These are phyloP conservation scores for Ariopsis seemanni DNA, from an alignment of 2,113 vertebrate genomes.

Conservation along the genomic window DNA sequence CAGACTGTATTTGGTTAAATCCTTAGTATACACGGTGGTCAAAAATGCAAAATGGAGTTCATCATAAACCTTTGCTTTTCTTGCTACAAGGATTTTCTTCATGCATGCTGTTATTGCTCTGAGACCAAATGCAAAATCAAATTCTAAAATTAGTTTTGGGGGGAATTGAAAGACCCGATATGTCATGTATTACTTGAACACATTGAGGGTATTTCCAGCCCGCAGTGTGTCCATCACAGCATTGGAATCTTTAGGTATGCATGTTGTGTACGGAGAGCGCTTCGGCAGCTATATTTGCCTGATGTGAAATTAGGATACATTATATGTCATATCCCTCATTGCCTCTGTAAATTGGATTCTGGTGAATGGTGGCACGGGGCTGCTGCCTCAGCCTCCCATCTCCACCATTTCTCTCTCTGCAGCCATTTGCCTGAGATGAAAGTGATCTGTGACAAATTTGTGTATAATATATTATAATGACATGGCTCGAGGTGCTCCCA, in stretches of 20 bases:
- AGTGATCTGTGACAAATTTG: conserved; percentile 53
- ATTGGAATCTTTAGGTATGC: conserved; percentile 20
- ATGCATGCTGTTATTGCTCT: background rate
- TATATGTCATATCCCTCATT: conserved; percentile 64
- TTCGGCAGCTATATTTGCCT: conserved; percentile 50
- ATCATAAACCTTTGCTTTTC: background rate
- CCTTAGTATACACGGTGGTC: background rate
- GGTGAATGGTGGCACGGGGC: conserved; percentile 50
- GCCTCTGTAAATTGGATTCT: conserved; percentile 62
- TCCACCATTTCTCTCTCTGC: conserved; percentile 39
- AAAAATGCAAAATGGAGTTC: background rate
- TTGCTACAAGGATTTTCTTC: background rate
- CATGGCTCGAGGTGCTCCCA: conserved; percentile 48
- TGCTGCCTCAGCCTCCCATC: conserved; percentile 41
- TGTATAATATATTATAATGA: conserved; percentile 61
- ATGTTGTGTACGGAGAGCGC: conserved; percentile 30
- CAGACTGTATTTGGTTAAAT: background rate
- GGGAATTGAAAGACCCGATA: background rate
- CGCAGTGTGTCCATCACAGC: background rate
- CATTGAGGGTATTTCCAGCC: background rate
- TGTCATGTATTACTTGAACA: conserved; percentile 14
- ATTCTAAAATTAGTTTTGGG: background rate
- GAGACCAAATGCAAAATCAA: conserved; percentile 24
- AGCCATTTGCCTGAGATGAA: conserved; percentile 54
- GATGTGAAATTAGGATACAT: conserved; percentile 63